A percentile compares a stretch with the other conserved stretches of the same genome.
Evolutionary conservation across 2,113 vertebrate genomes (phyloP).

Genomic region (Daboia siamensis): DNA sequence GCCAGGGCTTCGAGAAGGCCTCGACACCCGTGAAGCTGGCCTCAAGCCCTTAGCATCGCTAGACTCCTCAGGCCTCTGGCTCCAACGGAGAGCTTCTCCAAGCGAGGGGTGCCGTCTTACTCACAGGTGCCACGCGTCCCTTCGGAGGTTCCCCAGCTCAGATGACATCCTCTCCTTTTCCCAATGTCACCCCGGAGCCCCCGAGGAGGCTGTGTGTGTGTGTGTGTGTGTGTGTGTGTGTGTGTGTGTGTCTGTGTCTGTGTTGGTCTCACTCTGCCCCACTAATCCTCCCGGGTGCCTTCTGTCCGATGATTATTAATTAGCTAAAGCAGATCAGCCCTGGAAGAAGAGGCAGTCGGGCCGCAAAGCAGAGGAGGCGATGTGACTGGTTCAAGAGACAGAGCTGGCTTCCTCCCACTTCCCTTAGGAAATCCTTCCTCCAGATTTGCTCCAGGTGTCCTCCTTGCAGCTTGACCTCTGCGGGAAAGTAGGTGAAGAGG

Average conservation of each 20-base stretch:
- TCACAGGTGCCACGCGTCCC: constrained; percentile 45
- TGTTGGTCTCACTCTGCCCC: constrained; percentile 72
- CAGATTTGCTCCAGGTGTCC: neutral
- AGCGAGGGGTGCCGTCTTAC: constrained; percentile 31
- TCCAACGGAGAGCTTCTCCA: constrained; percentile 50
- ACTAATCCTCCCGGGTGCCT: constrained; percentile 78
- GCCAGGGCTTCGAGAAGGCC: neutral
- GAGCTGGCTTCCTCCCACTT: constrained; percentile 37
- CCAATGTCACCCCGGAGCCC: constrained; percentile 50
- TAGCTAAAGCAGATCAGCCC: constrained; percentile 81
- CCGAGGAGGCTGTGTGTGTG: constrained; percentile 53
- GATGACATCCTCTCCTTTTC: constrained; percentile 61
- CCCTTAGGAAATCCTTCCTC: neutral
- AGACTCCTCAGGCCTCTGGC: constrained; percentile 39
- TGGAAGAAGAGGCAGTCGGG: constrained; percentile 75
- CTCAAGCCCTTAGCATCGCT: neutral
- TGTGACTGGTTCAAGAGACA: constrained; percentile 70
- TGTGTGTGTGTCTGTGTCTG: neutral
- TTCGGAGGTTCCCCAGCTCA: constrained; percentile 52
- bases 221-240: neutral
- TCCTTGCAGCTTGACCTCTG: neutral
- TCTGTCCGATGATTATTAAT: constrained; percentile 87
- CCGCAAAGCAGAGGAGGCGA: constrained; percentile 75
- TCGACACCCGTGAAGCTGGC: constrained; percentile 38
- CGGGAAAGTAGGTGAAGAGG: neutral